Evolutionary conservation across 2,113 vertebrate genomes (phyloP).

Genomic region (Rhinichthys klamathensis): DNA sequence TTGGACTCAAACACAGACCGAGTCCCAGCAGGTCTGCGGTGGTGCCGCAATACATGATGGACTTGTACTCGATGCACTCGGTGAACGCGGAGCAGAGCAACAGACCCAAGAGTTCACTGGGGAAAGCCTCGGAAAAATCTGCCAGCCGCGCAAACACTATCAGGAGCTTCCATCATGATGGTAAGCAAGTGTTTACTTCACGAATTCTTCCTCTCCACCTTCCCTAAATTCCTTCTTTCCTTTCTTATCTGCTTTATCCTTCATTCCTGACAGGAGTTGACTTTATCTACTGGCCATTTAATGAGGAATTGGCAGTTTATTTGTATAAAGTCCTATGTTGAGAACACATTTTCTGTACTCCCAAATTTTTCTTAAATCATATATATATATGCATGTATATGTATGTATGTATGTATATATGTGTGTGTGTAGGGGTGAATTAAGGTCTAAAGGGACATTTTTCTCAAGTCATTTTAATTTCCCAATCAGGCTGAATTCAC

Average conservation of each 20-base stretch:
- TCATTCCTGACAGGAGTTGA: neutral
- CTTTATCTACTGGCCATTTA: neutral
- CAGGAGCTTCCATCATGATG: conserved; percentile 88
- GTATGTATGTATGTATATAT: neutral
- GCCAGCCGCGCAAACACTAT: conserved; percentile 86
- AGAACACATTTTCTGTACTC: neutral
- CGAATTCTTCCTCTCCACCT: neutral
- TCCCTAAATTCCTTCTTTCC: neutral
- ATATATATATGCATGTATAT: neutral
- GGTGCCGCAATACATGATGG: conserved; percentile 86
- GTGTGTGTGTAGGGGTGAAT: no score
- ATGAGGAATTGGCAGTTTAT: neutral
- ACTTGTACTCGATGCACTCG: conserved; percentile 82
- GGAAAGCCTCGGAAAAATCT: conserved; percentile 76
- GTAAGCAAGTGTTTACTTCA: conserved; percentile 67
- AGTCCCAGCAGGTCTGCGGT: conserved; percentile 80
- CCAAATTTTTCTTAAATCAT: neutral
- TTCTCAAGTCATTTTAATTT: no score
- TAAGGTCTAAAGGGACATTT: no score
- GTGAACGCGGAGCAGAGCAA: conserved; percentile 71
- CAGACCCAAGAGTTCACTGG: conserved; percentile 60
- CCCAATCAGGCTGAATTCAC: no score
- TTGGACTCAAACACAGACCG: conserved; percentile 84
- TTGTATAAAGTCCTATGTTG: neutral
- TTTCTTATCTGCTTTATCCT: conserved; percentile 5